Conservation (phyloP, 2,797 vertebrate genomes). For the Eulemur mongoz region DNA sequence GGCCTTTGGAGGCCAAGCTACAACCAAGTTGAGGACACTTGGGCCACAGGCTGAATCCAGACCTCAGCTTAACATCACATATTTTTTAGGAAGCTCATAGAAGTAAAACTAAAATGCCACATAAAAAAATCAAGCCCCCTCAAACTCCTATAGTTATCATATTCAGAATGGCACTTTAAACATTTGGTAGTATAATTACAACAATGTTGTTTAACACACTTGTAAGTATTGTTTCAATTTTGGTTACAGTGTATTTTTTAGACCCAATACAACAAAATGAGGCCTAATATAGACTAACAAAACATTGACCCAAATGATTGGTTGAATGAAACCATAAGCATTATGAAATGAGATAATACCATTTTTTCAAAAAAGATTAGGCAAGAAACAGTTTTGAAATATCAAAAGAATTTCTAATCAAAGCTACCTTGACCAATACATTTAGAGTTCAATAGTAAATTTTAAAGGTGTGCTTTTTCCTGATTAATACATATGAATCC, state of each 20-base stretch:
- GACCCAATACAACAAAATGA: neutral
- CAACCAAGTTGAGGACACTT: too few relatives aligned
- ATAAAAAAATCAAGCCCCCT: neutral
- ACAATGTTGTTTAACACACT: neutral
- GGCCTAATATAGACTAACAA: neutral
- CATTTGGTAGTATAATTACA: neutral
- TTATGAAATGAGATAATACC: neutral
- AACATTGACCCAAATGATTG: neutral
- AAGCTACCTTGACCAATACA: neutral
- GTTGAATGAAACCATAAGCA: neutral
- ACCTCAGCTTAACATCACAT: neutral
- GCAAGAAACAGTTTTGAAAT: neutral
- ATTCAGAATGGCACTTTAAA: neutral
- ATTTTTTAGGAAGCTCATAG: neutral
- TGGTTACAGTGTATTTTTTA: neutral
- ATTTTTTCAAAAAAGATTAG: conserved; percentile 19
- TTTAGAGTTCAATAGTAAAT: neutral
- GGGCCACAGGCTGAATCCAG: neutral
- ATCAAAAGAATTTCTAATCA: conserved; percentile 5
- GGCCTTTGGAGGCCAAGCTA: neutral
- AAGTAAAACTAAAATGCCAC: neutral
- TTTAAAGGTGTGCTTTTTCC: neutral
- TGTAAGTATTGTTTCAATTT: neutral
- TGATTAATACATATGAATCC: neutral
- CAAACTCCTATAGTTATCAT: neutral